Evolutionary conservation across 2,888 invertebrate genomes (phyloP).

Genomic region (Caenorhabditis doughertyi): DNA sequence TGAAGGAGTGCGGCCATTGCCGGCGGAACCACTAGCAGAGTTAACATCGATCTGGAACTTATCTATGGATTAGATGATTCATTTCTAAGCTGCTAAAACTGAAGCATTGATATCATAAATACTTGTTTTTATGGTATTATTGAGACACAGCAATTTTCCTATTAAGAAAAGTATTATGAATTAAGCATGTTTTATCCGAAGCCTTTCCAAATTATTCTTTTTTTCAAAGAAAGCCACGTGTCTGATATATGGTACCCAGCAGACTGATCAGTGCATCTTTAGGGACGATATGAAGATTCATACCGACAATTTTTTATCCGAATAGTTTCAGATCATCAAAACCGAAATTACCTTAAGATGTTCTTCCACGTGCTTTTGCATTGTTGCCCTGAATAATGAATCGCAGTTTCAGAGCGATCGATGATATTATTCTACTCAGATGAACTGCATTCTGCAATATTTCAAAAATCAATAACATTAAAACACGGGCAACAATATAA

Average conservation of each 20-base stretch:
- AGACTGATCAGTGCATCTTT: too few species aligned
- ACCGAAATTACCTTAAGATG: constrained; percentile 35
- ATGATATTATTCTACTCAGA: constrained; percentile 21
- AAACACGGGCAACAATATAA: background rate
- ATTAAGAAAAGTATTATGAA: too few species aligned
- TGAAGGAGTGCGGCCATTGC: constrained; percentile 21
- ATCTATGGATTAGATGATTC: background rate
- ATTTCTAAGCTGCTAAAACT: background rate
- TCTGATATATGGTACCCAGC: too few species aligned
- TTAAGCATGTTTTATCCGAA: too few species aligned
- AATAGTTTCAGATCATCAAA: too few species aligned
- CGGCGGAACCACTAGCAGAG: constrained; percentile 31
- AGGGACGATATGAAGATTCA: too few species aligned
- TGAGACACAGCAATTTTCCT: too few species aligned
- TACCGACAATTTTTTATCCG: too few species aligned
- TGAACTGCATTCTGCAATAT: constrained; percentile 49
- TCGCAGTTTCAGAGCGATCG: constrained; percentile 27
- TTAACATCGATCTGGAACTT: constrained; percentile 71
- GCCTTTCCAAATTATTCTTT: too few species aligned
- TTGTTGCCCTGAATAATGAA: constrained; percentile 11
- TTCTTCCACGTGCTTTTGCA: constrained; percentile 26
- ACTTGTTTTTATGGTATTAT: too few species aligned
- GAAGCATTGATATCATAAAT: too few species aligned
- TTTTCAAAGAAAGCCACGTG: too few species aligned
- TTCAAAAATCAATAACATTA: constrained; percentile 43